These are phyloP conservation scores for Psephotus haematonotus DNA, from an alignment of 2,113 vertebrate species.

Conservation along the genomic window DNA sequence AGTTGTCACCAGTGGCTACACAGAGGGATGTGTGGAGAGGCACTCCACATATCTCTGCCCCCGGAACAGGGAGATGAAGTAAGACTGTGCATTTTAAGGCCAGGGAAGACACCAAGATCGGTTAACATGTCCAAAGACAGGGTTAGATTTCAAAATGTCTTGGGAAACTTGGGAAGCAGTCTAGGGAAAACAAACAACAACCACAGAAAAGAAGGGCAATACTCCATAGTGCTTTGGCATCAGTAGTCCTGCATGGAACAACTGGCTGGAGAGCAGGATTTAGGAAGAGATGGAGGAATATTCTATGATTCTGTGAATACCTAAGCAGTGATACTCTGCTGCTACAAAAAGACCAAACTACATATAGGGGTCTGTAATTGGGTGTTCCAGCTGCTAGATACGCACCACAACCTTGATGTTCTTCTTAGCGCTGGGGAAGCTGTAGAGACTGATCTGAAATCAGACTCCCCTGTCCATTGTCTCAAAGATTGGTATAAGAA, in stretches of 20 bases:
- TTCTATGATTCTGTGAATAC: too few relatives aligned
- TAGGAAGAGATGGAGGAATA: neutral
- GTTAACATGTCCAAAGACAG: neutral
- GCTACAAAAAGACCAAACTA: neutral
- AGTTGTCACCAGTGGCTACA: neutral
- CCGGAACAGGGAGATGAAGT: rapidly evolving
- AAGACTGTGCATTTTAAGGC: neutral
- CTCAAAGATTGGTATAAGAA: neutral
- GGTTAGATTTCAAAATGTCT: neutral
- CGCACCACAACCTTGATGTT: neutral
- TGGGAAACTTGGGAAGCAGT: neutral
- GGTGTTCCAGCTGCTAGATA: neutral
- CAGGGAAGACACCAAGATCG: neutral
- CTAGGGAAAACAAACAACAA: neutral
- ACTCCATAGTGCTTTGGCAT: neutral
- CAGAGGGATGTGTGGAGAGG: neutral
- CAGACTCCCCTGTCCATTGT: neutral
- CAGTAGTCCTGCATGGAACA: neutral
- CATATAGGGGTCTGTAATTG: neutral
- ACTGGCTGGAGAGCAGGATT: neutral
- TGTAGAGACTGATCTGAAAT: neutral
- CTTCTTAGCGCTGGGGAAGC: neutral
- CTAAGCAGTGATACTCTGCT: neutral
- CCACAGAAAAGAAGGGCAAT: neutral
- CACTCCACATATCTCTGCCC: too few relatives aligned